Evolutionary conservation across 2,113 vertebrate species (phyloP).

Genomic region (Neolamprologus falcicula): DNA sequence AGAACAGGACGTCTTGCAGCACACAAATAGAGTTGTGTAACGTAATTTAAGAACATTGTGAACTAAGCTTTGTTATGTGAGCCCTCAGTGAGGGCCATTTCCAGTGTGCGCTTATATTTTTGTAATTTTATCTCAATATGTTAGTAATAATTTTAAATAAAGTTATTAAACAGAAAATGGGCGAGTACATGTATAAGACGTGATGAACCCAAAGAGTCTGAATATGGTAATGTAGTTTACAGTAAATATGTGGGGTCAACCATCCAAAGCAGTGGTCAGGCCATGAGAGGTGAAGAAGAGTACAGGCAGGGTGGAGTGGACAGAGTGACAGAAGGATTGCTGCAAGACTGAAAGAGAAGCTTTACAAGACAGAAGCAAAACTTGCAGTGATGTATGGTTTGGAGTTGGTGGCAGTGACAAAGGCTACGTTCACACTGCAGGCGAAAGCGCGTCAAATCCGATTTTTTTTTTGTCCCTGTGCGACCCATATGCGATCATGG

Average conservation of each 20-base stretch:
- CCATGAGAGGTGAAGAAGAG: not conserved
- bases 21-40: slow-evolving; percentile 52
- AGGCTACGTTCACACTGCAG: no score
- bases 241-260: not conserved
- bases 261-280: not conserved
- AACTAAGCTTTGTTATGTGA: not conserved
- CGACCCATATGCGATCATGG: rapidly evolving
- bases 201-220: not conserved
- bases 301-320: not conserved
- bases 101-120: not conserved
- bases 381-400: not conserved
- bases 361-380: not conserved
- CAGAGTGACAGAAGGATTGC: not conserved
- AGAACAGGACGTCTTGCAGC: slow-evolving; percentile 24
- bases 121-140: not conserved
- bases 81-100: not conserved
- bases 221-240: not conserved
- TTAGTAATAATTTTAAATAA: not conserved
- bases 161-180: not conserved
- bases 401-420: not conserved
- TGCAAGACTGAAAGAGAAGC: not conserved
- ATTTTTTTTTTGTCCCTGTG: no score
- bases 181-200: not conserved
- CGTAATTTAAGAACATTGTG: slow-evolving; percentile 35
- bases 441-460: no score